Evolutionary conservation across 2,888 invertebrate genomes (phyloP).

Genomic region (Strigamia maritima): DNA sequence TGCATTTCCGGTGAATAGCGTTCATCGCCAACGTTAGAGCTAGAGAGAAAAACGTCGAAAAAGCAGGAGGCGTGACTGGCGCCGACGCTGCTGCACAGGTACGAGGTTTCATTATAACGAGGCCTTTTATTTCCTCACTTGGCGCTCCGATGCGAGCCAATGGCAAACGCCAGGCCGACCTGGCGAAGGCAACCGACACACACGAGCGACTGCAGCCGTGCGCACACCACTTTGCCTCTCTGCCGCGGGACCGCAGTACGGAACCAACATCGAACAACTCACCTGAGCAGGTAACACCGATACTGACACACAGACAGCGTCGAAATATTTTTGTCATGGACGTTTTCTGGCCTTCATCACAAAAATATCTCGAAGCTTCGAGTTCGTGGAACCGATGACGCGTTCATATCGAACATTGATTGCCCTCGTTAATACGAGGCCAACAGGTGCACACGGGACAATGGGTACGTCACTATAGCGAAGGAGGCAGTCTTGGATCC

Average conservation of each 20-base stretch:
- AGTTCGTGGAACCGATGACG: not conserved
- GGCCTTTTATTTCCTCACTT: not conserved
- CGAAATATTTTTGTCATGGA: not conserved
- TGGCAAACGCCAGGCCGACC: not conserved
- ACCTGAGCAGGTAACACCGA: not conserved
- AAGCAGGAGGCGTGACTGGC: slow-evolving; percentile 4
- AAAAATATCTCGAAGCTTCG: no score
- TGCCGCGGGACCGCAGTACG: not conserved
- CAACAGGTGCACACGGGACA: slow-evolving; percentile 4
- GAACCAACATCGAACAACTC: not conserved
- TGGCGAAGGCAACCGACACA: not conserved
- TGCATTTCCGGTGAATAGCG: not conserved
- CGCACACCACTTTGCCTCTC: not conserved
- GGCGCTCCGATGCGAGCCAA: slow-evolving; percentile 4
- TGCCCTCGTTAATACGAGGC: slow-evolving; percentile 4
- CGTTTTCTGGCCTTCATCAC: no score
- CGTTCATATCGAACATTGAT: not conserved
- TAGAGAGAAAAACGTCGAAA: slow-evolving; percentile 4
- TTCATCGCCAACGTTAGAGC: not conserved
- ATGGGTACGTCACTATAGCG: not conserved
- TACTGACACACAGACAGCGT: not conserved
- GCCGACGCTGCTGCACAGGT: not conserved
- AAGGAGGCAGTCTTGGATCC: not conserved
- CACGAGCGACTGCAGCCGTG: not conserved
- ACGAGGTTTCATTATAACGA: not conserved